Evolutionary conservation across 2,888 invertebrate genomes (phyloP).

Genomic region (Ennomos fuscantarius): DNA sequence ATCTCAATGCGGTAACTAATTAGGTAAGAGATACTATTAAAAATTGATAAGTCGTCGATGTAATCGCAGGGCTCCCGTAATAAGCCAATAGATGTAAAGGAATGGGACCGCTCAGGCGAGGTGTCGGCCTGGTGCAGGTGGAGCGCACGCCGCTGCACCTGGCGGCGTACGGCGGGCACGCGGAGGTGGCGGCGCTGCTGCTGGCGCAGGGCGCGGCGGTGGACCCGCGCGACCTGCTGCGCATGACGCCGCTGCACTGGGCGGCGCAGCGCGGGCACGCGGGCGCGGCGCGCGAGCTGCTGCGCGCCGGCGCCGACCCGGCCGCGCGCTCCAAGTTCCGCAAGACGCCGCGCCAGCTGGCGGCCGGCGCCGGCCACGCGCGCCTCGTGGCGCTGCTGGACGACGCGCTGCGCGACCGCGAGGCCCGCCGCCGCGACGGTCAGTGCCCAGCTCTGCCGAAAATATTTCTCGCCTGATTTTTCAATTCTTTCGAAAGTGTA

Average conservation of each 20-base stretch:
- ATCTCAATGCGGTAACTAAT: too few relatives aligned
- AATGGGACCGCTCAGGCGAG: too few relatives aligned
- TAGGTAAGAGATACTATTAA: too few relatives aligned
- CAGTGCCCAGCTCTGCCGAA: too few relatives aligned
- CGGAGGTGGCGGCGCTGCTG: slow-evolving; percentile 90
- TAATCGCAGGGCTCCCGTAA: too few relatives aligned
- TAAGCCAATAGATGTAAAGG: too few relatives aligned
- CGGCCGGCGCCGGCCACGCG: slow-evolving; percentile 38
- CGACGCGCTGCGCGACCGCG: slow-evolving; percentile 45
- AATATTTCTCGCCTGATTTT: too few relatives aligned
- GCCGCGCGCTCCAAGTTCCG: slow-evolving; percentile 72
- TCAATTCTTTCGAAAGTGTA: too few relatives aligned
- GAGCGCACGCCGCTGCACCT: slow-evolving; percentile 96
- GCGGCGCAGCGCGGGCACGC: slow-evolving; percentile 93
- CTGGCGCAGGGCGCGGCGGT: slow-evolving; percentile 62
- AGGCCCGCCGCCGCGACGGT: slow-evolving; percentile 46
- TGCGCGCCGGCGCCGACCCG: slow-evolving; percentile 91
- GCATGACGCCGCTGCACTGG: slow-evolving; percentile 96
- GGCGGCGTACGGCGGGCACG: slow-evolving; percentile 94
- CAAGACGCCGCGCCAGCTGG: slow-evolving; percentile 60
- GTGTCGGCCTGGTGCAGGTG: slow-evolving; percentile 43
- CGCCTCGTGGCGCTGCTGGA: slow-evolving; percentile 47
- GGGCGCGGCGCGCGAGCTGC: slow-evolving; percentile 85
- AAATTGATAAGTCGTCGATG: too few relatives aligned
- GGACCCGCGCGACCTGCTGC: slow-evolving; percentile 68